These are phyloP conservation scores for Maniola hyperantus DNA, from an alignment of 2,888 invertebrate species.

Conservation along the genomic window DNA sequence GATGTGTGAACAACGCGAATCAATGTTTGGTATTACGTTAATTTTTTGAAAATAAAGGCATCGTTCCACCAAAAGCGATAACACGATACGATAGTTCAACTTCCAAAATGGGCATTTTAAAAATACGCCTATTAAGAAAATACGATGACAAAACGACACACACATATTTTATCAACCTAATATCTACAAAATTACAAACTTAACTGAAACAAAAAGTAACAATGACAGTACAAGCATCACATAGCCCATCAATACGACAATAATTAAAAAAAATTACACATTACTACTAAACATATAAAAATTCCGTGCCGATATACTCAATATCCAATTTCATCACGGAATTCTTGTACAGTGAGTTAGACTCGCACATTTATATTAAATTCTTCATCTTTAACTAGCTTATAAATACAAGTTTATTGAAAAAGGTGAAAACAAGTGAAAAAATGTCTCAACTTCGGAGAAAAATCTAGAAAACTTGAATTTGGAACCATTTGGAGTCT, in stretches of 20 bases:
- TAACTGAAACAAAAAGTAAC: conserved; percentile 63
- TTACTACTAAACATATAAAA: not conserved
- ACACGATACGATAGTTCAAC: not conserved
- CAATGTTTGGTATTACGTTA: not conserved
- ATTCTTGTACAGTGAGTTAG: conserved; percentile 14
- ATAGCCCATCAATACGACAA: conserved; percentile 37
- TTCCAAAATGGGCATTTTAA: conserved; percentile 12
- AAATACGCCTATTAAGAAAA: conserved; percentile 12
- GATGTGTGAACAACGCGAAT: too few relatives aligned
- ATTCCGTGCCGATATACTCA: not conserved
- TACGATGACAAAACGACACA: conserved; percentile 38
- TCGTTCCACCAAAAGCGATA: not conserved
- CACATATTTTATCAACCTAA: conserved; percentile 42
- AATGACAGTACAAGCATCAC: conserved; percentile 48
- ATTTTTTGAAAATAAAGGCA: not conserved
- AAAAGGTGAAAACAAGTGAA: not conserved
- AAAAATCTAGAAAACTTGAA: not conserved
- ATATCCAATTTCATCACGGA: conserved; percentile 1
- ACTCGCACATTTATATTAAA: conserved; percentile 15
- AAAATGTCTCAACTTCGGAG: not conserved
- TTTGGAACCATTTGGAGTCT: not conserved
- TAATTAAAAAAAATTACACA: conserved; percentile 21
- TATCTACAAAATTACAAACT: conserved; percentile 63
- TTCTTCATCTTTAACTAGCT: not conserved
- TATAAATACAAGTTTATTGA: not conserved